These are phyloP conservation scores for Drosophila pachea DNA, from an alignment of 1,140 invertebrate genomes.

Conservation along the genomic window DNA sequence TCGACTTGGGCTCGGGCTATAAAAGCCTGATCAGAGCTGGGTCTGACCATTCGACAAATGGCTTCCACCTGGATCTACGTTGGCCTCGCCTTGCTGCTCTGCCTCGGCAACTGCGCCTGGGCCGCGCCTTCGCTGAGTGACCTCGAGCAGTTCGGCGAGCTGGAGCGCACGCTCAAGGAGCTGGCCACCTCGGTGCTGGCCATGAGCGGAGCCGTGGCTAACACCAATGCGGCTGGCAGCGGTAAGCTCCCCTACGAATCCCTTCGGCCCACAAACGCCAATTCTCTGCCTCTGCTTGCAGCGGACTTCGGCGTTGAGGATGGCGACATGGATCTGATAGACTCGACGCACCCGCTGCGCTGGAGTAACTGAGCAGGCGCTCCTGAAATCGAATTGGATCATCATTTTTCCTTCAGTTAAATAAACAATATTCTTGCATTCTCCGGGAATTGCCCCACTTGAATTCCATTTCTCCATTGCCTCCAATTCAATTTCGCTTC, in stretches of 20 bases:
- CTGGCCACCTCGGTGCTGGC: constrained; percentile 52
- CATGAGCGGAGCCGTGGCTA: constrained; percentile 31
- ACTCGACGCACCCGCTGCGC: background rate
- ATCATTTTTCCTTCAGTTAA: background rate
- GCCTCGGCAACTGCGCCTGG: background rate
- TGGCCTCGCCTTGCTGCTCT: constrained; percentile 26
- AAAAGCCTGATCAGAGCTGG: constrained; percentile 5
- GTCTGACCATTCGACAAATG: constrained; percentile 18
- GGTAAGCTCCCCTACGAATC: background rate
- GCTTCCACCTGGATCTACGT: constrained; percentile 14
- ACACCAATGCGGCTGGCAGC: background rate
- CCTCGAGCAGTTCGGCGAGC: constrained; percentile 41
- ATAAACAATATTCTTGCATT: too few species aligned
- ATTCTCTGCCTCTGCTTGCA: background rate
- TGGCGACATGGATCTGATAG: constrained; percentile 9
- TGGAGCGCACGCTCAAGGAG: constrained; percentile 58
- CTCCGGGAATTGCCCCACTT: too few species aligned
- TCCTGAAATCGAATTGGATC: background rate
- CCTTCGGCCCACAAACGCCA: background rate
- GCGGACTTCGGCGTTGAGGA: constrained; percentile 8
- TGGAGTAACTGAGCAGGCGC: constrained; percentile 28
- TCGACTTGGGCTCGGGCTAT: constrained; percentile 15
- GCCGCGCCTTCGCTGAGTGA: constrained; percentile 48
- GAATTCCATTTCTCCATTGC: constrained; percentile 6
- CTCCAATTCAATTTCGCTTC: background rate